Conservation (phyloP, 2,888 invertebrate genomes). For the Entomobrya multifasciata region DNA sequence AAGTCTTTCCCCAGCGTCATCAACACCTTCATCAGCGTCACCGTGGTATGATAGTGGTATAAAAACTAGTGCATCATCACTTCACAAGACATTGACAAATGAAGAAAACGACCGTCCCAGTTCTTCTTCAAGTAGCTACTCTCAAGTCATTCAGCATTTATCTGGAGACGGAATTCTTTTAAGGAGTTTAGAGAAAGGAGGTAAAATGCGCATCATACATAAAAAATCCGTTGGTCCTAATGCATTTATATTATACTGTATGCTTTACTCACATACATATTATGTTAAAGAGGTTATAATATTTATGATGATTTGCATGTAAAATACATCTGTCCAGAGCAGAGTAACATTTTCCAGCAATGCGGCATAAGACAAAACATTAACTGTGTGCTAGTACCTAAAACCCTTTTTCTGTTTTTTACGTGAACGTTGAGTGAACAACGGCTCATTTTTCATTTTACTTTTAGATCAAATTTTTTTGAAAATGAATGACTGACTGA, state of each 20-base stretch:
- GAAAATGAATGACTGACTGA: slow-evolving; percentile 8
- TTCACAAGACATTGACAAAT: slow-evolving; percentile 62
- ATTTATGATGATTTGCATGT: neutral
- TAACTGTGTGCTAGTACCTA: too few species aligned
- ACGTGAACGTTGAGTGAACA: slow-evolving; percentile 11
- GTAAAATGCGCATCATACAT: too few species aligned
- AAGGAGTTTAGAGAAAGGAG: slow-evolving; percentile 81
- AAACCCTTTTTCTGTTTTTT: neutral
- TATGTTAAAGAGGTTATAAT: too few species aligned
- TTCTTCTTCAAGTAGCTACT: slow-evolving; percentile 55
- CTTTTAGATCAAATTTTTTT: neutral
- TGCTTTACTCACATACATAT: too few species aligned
- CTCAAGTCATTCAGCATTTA: slow-evolving; percentile 74
- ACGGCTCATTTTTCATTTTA: slow-evolving; percentile 26
- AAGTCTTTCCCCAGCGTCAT: slow-evolving; percentile 25
- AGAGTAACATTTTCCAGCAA: slow-evolving; percentile 23
- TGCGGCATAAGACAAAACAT: too few species aligned
- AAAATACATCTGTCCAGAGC: slow-evolving; percentile 19
- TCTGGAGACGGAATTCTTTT: slow-evolving; percentile 80
- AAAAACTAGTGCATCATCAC: slow-evolving; percentile 43
- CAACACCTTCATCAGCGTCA: slow-evolving; percentile 13
- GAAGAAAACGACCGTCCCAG: slow-evolving; percentile 56
- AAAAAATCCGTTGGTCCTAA: too few species aligned
- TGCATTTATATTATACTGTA: too few species aligned
- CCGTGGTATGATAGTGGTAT: slow-evolving; percentile 59